These are phyloP conservation scores for Tragopan temminckii DNA, from an alignment of 2,797 vertebrate species.

Conservation along the genomic window DNA sequence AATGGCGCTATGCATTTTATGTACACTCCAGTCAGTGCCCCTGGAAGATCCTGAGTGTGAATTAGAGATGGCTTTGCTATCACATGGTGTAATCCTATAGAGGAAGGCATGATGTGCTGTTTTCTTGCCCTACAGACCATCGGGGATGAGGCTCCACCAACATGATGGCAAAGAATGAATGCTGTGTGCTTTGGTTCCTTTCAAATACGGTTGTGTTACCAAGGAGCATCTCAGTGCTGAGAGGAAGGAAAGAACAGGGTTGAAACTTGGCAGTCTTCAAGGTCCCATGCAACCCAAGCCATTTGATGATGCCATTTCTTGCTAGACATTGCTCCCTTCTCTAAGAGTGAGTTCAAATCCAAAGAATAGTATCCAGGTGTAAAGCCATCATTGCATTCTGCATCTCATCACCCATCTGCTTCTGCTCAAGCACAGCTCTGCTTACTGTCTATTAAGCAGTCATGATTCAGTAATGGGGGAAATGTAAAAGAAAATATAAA, in stretches of 20 bases:
- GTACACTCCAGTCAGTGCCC: not conserved
- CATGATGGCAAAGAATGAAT: rapidly evolving
- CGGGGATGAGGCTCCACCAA: not conserved
- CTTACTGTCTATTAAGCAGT: not conserved
- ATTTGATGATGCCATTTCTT: not conserved
- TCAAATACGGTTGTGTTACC: not conserved
- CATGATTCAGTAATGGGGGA: not conserved
- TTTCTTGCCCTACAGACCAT: not conserved
- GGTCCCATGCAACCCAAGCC: too few species aligned
- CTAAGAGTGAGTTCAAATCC: not conserved
- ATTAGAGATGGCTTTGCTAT: not conserved
- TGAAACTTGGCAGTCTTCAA: too few species aligned
- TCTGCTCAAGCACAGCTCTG: not conserved
- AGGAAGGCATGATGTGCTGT: not conserved
- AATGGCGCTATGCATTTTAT: not conserved
- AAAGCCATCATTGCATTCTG: not conserved
- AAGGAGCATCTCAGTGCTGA: not conserved
- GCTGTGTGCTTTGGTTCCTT: not conserved
- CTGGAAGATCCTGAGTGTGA: not conserved
- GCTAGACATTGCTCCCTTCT: not conserved
- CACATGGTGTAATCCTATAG: not conserved
- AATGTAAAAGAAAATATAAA: not conserved
- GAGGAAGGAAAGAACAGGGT: not conserved
- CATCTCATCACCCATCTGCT: not conserved
- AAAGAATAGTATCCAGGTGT: not conserved